Percentiles rank a stretch among this genome's conserved stretches.
phyloP scores from a whole-genome alignment of 2,888 invertebrate species.

The Nemoura dubitans region DNA sequence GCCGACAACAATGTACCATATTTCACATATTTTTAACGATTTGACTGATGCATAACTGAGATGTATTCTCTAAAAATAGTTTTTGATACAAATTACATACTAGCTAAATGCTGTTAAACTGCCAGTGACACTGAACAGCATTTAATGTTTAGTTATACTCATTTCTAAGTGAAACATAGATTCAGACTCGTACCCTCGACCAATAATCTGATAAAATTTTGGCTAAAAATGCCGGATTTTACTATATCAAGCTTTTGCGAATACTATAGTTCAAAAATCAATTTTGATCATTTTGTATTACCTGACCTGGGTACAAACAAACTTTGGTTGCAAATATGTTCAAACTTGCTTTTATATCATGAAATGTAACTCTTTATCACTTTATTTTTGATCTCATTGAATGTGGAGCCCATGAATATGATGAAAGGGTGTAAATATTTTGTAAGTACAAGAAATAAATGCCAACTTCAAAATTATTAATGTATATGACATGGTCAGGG shows the following conservation, averaged over 20 bases:
- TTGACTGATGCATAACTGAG: conserved; percentile 12
- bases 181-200: neutral
- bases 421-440: conserved; percentile 4
- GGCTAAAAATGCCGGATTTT: neutral
- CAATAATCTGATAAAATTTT: neutral
- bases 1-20: neutral
- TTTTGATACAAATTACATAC: neutral
- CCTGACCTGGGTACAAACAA: neutral
- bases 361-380: neutral
- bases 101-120: neutral
- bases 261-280: neutral
- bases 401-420: neutral
- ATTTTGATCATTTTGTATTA: neutral
- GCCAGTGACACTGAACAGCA: neutral
- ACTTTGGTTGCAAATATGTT: neutral
- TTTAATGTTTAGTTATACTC: neutral
- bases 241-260: neutral
- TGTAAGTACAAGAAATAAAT: conserved; percentile 5
- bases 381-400: conserved; percentile 7
- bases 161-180: neutral
- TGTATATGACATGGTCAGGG: no score
- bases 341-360: neutral
- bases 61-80: neutral
- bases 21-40: neutral
- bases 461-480: neutral